These are phyloP conservation scores for Tadarida brasiliensis DNA, from an alignment of 2,797 vertebrate genomes.

Conservation along the genomic window DNA sequence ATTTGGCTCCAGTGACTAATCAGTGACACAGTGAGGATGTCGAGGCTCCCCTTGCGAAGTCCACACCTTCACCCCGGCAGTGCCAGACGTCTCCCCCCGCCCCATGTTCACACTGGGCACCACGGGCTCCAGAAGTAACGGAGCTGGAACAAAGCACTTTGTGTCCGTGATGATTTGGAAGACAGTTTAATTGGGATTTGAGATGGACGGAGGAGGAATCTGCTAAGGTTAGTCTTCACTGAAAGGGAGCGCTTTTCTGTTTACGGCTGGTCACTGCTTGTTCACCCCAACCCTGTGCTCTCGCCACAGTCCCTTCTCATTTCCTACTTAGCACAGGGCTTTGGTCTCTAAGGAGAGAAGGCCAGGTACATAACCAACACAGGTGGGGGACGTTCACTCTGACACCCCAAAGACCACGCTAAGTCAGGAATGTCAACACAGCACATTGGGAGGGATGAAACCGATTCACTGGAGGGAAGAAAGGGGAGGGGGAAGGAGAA, in stretches of 20 bases:
- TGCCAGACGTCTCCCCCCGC: constrained; percentile 45
- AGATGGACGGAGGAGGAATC: constrained; percentile 1
- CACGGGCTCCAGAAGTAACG: constrained; percentile 58
- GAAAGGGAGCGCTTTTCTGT: neutral
- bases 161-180: constrained; percentile 31
- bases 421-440: neutral
- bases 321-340: neutral
- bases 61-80: neutral
- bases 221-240: neutral
- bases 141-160: constrained; percentile 63
- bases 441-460: neutral
- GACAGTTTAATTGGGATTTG: constrained; percentile 71
- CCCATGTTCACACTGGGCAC: constrained; percentile 48
- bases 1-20: constrained; percentile 18
- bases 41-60: constrained; percentile 48
- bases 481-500: neutral
- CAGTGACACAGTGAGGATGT: neutral
- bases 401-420: neutral
- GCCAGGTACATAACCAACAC: neutral
- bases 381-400: neutral
- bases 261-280: neutral
- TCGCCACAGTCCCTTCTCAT: neutral
- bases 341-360: neutral
- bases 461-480: neutral
- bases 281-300: neutral